phyloP scores from a whole-genome alignment of 2,113 vertebrate species.

The Melanerpes formicivorus region DNA sequence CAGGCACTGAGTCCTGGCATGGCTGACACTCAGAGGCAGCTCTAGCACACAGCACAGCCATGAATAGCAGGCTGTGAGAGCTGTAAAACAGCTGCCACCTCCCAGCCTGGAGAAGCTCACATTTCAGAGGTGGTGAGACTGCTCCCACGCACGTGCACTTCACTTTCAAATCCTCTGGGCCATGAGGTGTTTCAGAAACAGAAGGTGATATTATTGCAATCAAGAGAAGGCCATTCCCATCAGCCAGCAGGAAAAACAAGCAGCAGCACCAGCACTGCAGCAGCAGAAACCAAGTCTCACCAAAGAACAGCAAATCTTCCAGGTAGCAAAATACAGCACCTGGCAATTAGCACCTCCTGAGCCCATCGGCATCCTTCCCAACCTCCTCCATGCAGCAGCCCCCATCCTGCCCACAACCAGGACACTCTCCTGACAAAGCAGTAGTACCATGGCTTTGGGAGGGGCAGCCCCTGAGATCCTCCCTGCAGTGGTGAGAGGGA shows the following conservation, averaged over 20 bases:
- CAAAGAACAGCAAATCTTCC: slow-evolving; percentile 3
- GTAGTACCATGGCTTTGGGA: background rate
- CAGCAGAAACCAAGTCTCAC: background rate
- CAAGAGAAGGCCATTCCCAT: background rate
- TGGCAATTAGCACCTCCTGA: slow-evolving; percentile 5
- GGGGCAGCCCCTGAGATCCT: background rate
- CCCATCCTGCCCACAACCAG: background rate
- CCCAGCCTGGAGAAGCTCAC: slow-evolving; percentile 30
- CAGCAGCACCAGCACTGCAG: background rate
- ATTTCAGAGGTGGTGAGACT: slow-evolving; percentile 45
- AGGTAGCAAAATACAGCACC: background rate
- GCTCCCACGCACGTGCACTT: slow-evolving; percentile 20
- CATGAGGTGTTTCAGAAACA: slow-evolving; percentile 31
- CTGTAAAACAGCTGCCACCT: slow-evolving; percentile 57
- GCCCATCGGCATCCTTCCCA: background rate
- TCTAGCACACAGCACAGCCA: background rate
- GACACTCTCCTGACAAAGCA: background rate
- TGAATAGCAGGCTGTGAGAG: background rate
- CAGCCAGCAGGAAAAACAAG: background rate
- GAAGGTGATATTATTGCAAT: slow-evolving; percentile 20
- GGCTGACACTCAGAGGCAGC: background rate
- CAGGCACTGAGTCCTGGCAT: background rate
- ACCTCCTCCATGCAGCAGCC: background rate
- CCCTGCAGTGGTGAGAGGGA: background rate
- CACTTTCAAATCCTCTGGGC: background rate